phyloP scores from a whole-genome alignment of 2,797 vertebrate species.

The Melanotaenia boesemani region DNA sequence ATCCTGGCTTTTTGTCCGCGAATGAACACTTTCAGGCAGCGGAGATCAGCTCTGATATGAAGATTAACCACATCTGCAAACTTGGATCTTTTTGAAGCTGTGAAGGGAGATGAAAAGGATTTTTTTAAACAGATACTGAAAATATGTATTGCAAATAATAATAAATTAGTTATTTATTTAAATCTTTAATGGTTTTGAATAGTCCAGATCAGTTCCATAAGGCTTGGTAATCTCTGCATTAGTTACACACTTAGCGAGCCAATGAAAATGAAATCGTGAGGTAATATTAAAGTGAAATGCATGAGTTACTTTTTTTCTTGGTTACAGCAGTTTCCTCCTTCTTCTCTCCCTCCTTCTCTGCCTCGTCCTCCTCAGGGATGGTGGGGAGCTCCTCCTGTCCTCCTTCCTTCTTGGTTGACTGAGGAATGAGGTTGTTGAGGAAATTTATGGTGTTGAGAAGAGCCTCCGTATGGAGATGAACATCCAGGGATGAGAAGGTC shows the following conservation, averaged over 20 bases:
- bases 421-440: conserved; percentile 88
- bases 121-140: neutral
- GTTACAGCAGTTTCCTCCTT: conserved; percentile 79
- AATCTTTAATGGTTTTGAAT: no score
- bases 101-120: neutral
- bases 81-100: conserved; percentile 87
- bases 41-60: conserved; percentile 90
- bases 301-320: conserved; percentile 74
- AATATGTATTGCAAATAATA: neutral
- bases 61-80: conserved; percentile 91
- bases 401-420: conserved; percentile 82
- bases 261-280: neutral
- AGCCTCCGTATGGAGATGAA: conserved; percentile 95
- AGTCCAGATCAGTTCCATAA: neutral
- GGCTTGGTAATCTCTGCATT: neutral
- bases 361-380: conserved; percentile 84
- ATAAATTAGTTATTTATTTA: no score
- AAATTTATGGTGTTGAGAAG: conserved; percentile 93
- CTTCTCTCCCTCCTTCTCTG: conserved; percentile 84
- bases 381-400: conserved; percentile 75
- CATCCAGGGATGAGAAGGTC: conserved; percentile 95
- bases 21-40: conserved; percentile 92
- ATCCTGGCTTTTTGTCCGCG: conserved; percentile 90
- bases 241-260: neutral
- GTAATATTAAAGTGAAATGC: neutral